Base-by-base conservation (phyloP, 2,113 vertebrate species). In the Cottus gobio region DNA sequence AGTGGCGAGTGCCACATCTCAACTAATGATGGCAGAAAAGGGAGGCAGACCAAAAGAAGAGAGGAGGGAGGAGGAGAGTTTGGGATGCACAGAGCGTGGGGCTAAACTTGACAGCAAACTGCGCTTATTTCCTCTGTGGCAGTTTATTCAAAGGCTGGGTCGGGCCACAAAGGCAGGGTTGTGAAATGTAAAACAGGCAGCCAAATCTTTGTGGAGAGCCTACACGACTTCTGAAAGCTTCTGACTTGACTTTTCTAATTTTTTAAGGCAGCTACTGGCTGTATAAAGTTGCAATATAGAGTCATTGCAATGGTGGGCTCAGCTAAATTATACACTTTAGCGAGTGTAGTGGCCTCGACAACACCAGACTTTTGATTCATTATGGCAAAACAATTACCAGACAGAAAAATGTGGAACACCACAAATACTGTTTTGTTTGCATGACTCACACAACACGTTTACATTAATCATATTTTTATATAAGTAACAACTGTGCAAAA, bases 1-100 rank as follows among this genome's bases (percentile, higher is more conserved):
- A 12, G 65, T 76, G 83, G 85, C 83, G 54, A 71, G 61, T 75
- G 37, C 11, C 75, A 77, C 78, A 77, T 75, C 65, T 82, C 75
- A 84, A 71, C 54, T 85, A 75, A 87, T 87, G 74, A 63, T 11
- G 69, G 63, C 48, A 78, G 48, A 28, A 71, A 52, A 80, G 13
- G 30, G 39, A 82, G 50, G 60, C n/a, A 9, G 60, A 69, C 36
- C 30, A 72, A 61, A 50, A 57, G 39, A 69, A 75, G 24, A 18
- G 44, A 20, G 36, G 58, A 62, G 10, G 57, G 37, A 22, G 10
- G 34, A 42, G 18, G 56, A 34, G 44, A 80, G 60, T 3, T 77
- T 60, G 44, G 65, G 80, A 84, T 71, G 77, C 75, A 50, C 26
- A 15, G 61, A 62, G 63, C 12, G 10, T 26, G 2, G 16, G 2